A percentile compares a stretch with the other conserved stretches of the same genome.
Evolutionary conservation across 2,113 vertebrate genomes (phyloP).

Genomic region (Galeopterus variegatus): DNA sequence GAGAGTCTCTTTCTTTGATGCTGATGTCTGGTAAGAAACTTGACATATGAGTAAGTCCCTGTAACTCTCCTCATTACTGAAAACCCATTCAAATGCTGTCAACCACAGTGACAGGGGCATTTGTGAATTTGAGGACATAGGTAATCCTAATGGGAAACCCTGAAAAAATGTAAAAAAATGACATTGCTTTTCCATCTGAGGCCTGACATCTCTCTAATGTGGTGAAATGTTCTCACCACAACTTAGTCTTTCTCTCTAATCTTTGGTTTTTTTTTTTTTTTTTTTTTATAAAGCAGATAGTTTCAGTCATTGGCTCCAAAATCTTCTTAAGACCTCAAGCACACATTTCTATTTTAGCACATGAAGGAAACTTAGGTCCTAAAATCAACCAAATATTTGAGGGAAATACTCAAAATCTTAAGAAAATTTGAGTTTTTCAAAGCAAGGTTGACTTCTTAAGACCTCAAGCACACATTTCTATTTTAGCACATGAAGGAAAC

Average conservation of each 20-base stretch:
- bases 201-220: not conserved
- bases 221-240: not conserved
- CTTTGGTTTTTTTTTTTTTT: not conserved
- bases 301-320: not conserved
- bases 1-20: not conserved
- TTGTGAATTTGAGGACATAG: not conserved
- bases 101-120: not conserved
- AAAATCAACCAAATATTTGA: not conserved
- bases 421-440: too few relatives aligned
- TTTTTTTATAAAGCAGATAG: not conserved
- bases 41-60: not conserved
- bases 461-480: not conserved
- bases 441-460: too few relatives aligned
- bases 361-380: not conserved
- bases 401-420: not conserved
- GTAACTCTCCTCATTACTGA: not conserved
- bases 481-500: slow-evolving; percentile 4
- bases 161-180: not conserved
- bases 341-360: not conserved
- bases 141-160: not conserved
- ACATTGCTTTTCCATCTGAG: not conserved
- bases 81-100: not conserved
- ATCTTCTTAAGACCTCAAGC: not conserved
- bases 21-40: not conserved
- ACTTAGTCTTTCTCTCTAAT: not conserved